Evolutionary conservation across 1,140 invertebrate genomes (phyloP).

Genomic region (Drosophila lacteicornis): DNA sequence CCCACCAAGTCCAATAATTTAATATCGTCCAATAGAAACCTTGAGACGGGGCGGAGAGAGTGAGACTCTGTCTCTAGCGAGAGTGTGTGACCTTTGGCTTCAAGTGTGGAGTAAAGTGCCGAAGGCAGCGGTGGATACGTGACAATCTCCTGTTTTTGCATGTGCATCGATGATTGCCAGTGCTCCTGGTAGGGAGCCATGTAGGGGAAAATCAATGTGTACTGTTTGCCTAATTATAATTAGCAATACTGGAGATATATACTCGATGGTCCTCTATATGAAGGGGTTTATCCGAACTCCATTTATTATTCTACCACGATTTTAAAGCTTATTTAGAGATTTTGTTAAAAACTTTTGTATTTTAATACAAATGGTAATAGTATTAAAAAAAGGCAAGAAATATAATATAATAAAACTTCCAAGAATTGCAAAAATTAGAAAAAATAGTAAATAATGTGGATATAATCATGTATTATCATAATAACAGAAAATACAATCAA

Average conservation of each 20-base stretch:
- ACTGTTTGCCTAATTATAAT: slow-evolving; percentile 25
- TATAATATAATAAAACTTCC: no score
- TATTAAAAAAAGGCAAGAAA: no score
- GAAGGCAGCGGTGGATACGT: slow-evolving; percentile 43
- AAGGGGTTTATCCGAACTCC: neutral
- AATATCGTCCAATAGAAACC: slow-evolving; percentile 18
- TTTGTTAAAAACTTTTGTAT: no score
- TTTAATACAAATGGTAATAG: no score
- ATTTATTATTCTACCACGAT: no score
- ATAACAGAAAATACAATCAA: no score
- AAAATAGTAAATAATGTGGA: no score
- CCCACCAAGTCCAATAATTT: slow-evolving; percentile 51
- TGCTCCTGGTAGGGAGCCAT: neutral
- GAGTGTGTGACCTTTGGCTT: slow-evolving; percentile 41
- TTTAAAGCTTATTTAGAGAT: no score
- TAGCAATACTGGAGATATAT: neutral
- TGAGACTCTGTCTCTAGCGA: neutral
- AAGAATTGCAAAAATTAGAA: no score
- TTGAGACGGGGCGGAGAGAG: neutral
- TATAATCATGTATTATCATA: no score
- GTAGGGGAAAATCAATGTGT: slow-evolving; percentile 2
- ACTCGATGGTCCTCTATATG: no score
- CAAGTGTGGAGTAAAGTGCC: slow-evolving; percentile 44
- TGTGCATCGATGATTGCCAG: slow-evolving; percentile 38
- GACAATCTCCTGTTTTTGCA: slow-evolving; percentile 63